Conservation (phyloP, 1,140 invertebrate genomes). For the Panagrolaimus sp. region DNA sequence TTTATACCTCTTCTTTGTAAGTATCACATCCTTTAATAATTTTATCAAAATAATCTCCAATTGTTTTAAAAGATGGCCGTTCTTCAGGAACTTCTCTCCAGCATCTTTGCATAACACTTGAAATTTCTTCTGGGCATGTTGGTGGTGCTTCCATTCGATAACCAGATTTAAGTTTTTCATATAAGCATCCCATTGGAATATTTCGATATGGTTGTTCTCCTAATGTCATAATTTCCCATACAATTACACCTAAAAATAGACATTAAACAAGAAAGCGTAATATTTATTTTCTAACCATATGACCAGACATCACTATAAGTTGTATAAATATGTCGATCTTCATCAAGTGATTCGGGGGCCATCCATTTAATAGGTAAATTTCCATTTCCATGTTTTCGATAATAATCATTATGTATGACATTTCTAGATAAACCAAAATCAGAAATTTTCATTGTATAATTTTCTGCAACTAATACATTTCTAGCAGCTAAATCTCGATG, state of each 20-base stretch:
- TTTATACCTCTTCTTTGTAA: background rate
- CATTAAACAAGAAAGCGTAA: constrained; percentile 2
- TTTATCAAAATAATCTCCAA: constrained; percentile 38
- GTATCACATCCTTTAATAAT: constrained; percentile 21
- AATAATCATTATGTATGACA: constrained; percentile 87
- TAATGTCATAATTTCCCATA: constrained; percentile 65
- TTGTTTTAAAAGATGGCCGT: constrained; percentile 81
- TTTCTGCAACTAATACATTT: constrained; percentile 88
- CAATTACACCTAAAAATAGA: constrained; percentile 59
- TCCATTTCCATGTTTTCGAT: constrained; percentile 88
- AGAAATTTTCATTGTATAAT: constrained; percentile 81
- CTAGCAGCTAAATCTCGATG: constrained; percentile 93
- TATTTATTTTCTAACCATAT: constrained; percentile 22
- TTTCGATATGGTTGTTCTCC: constrained; percentile 64
- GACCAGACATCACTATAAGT: constrained; percentile 87
- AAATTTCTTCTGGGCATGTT: constrained; percentile 80
- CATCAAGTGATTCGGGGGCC: constrained; percentile 92
- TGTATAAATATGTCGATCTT: constrained; percentile 75
- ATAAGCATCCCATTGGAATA: constrained; percentile 58
- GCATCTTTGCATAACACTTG: constrained; percentile 85
- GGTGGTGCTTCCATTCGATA: constrained; percentile 69
- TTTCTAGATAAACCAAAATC: constrained; percentile 94
- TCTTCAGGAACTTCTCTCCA: constrained; percentile 78
- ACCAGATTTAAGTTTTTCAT: constrained; percentile 58
- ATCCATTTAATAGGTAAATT: constrained; percentile 85